Evolutionary conservation across 2,888 invertebrate genomes (phyloP).

Genomic region (Cerastis leucographa): DNA sequence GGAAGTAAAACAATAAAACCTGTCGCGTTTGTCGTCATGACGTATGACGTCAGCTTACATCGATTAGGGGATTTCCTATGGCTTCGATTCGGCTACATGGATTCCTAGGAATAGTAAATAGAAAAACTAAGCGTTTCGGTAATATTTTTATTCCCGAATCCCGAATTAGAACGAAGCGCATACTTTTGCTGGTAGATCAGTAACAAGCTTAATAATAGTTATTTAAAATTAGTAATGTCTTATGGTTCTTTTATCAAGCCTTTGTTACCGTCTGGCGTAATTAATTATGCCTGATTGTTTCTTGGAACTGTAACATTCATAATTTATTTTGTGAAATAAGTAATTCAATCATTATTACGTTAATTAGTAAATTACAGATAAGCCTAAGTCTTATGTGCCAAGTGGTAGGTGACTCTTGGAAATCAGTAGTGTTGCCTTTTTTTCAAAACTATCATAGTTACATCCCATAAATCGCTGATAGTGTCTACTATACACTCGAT

Average conservation of each 20-base stretch:
- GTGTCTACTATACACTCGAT: slow-evolving; percentile 16
- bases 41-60: too few relatives aligned
- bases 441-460: neutral
- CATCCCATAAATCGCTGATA: neutral
- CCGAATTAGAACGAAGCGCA: neutral
- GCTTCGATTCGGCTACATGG: neutral
- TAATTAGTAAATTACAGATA: neutral
- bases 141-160: too few relatives aligned
- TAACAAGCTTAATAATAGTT: neutral
- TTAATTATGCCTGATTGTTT: neutral
- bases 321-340: neutral
- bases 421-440: too few relatives aligned
- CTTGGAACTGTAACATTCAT: neutral
- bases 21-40: too few relatives aligned
- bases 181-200: neutral
- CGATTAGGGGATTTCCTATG: too few relatives aligned
- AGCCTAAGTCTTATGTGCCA: neutral
- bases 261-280: neutral
- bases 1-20: too few relatives aligned
- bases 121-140: too few relatives aligned
- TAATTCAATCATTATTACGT: too few relatives aligned
- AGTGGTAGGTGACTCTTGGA: neutral
- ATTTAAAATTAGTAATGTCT: neutral
- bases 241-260: neutral
- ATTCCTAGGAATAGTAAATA: neutral